Percentiles rank a stretch among this genome's conserved stretches.
phyloP scores from a whole-genome alignment of 2,113 vertebrate species.

The Girardinichthys multiradiatus region DNA sequence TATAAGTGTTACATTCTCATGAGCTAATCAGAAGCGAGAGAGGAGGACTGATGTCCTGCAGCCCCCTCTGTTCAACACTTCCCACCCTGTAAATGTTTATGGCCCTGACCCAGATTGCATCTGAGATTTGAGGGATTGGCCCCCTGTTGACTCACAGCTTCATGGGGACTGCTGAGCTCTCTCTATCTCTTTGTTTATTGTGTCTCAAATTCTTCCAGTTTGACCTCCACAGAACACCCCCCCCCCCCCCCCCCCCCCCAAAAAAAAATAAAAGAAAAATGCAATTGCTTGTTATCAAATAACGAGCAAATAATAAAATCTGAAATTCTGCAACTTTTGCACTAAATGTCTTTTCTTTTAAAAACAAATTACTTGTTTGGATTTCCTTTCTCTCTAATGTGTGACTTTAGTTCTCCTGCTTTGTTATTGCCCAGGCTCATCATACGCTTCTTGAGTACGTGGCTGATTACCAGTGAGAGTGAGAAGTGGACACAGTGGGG shows the following conservation, averaged over 20 bases:
- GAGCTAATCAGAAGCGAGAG: constrained; percentile 61
- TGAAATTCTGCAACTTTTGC: background rate
- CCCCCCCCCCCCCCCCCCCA: background rate
- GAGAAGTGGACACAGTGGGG: constrained; percentile 69
- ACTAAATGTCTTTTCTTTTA: no score
- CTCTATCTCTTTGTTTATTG: constrained; percentile 72
- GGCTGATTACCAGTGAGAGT: constrained; percentile 45
- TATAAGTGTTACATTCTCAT: constrained; percentile 36
- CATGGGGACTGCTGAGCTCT: constrained; percentile 65
- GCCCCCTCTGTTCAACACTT: constrained; percentile 60
- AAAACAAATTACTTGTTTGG: background rate
- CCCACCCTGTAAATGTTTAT: constrained; percentile 80
- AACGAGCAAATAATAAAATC: background rate
- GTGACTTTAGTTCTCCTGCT: background rate
- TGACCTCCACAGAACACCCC: constrained; percentile 47
- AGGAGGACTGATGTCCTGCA: constrained; percentile 53
- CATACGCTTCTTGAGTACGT: constrained; percentile 13
- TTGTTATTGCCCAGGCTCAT: constrained; percentile 14
- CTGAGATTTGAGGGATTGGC: constrained; percentile 74
- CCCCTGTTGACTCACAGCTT: constrained; percentile 78
- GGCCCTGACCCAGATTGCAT: constrained; percentile 75
- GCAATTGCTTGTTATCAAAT: constrained; percentile 9
- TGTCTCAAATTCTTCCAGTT: constrained; percentile 67
- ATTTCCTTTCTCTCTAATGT: background rate
- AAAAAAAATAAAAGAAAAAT: constrained; percentile 2